These are phyloP conservation scores for Cassiopea andromeda DNA, from an alignment of 30 jellyfish, hydroid and myxozoan genomes.

Conservation along the genomic window DNA sequence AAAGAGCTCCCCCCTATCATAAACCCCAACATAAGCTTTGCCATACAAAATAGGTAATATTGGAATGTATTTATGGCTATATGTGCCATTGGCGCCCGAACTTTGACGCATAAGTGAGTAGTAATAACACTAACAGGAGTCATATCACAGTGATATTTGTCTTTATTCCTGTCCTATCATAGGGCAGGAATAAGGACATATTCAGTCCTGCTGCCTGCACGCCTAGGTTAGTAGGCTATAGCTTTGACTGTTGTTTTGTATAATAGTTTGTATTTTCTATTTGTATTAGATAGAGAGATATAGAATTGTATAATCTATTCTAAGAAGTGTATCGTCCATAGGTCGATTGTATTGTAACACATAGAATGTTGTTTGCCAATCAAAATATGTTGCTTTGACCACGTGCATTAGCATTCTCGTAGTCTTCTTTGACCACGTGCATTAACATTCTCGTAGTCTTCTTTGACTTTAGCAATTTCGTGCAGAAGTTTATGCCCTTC, in stretches of 20 bases:
- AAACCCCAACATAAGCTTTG: no score
- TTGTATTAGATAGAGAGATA: slow-evolving; percentile 10
- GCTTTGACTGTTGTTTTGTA: slow-evolving; percentile 49
- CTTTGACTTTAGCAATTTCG: no score
- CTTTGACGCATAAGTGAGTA: no score
- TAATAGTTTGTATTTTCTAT: slow-evolving; percentile 49
- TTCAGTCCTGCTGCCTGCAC: neutral
- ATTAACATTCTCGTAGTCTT: no score
- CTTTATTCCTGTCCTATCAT: no score
- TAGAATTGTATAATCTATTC: slow-evolving; percentile 19
- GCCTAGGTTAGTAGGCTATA: neutral
- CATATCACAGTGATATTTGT: no score
- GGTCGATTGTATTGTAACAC: neutral
- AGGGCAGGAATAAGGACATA: neutral
- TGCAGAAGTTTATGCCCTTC: no score
- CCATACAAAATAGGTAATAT: no score
- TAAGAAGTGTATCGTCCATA: slow-evolving; percentile 13
- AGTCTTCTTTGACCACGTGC: neutral
- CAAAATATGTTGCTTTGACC: neutral
- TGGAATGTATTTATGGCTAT: no score
- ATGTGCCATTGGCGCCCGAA: no score
- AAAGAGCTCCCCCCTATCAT: no score
- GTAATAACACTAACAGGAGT: no score
- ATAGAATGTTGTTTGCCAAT: neutral
- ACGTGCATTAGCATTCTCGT: neutral